Base-by-base conservation (phyloP, 2,113 vertebrate species). In the Carassius auratus region DNA sequence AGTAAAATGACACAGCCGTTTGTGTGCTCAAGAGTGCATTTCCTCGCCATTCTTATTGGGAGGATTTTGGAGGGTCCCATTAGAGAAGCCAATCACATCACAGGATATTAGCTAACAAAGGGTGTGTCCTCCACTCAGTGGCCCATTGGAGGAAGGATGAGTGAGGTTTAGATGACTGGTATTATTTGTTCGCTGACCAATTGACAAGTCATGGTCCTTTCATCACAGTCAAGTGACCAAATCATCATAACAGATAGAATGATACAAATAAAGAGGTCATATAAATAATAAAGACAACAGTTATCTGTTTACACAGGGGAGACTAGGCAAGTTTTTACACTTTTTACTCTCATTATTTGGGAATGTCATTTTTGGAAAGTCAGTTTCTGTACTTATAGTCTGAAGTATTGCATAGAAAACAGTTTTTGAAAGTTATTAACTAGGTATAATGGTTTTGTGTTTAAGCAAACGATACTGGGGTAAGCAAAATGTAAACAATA, bases 1-100 rank as follows among this genome's bases (percentile, higher is more conserved):
- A 59, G 76, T 33, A 76, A 50, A 55, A 85, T 90, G 89, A 90
- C 81, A 62, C 91, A 92, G 92, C 90, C 86, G 69, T 91, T 93
- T 92, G 86, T 80, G 48, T 74, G 33, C 21, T 81, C 69, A 19
- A 52, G 80, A 79, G 61, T 50, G 83, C 68, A 30, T 36, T 57
- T 71, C 38, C 10, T 64, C 64, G 48, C 36, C 52, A 15, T 21
- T 30, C 14, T 57, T 26, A 68, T 74, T 86, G 83, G 61, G 69
- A 33, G 26, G 45, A 8, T 17, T 42, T 71, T 48, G 3, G 1
- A 77, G 66, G 59, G 36, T 45, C 52, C 57, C 62, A 73, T 15
- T 33, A 14, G 45, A 68, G 17, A 33, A 74, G 69, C 92, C 91
- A 91, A 89, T 94, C 86, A 68, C 79, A 79, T 89, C 48, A 6